These are phyloP conservation scores for Conus ventricosus DNA, from an alignment of 1,140 invertebrate species.

Conservation along the genomic window DNA sequence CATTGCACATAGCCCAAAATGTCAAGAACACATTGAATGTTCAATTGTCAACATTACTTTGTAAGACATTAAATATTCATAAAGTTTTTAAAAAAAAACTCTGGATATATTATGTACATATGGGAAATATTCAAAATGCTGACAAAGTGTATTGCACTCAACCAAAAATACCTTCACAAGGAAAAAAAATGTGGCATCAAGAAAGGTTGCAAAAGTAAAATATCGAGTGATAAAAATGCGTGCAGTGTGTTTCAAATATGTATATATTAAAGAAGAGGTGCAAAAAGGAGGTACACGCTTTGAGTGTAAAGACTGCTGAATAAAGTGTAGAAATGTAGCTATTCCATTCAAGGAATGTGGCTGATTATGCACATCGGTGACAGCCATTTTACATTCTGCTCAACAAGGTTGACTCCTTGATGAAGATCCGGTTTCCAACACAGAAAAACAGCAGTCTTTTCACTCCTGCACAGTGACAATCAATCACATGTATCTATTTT, in stretches of 20 bases:
- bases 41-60: not conserved
- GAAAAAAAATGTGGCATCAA: not conserved
- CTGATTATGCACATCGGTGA: too few relatives aligned
- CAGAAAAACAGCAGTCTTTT: not conserved
- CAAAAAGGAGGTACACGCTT: too few relatives aligned
- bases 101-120: not conserved
- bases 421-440: too few relatives aligned
- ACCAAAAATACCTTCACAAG: not conserved
- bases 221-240: not conserved
- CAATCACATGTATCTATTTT: too few relatives aligned
- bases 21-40: not conserved
- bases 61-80: not conserved
- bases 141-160: not conserved
- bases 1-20: slow-evolving; percentile 1
- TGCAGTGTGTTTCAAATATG: too few relatives aligned
- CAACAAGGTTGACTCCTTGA: too few relatives aligned
- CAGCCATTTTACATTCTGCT: too few relatives aligned
- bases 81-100: not conserved
- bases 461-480: not conserved
- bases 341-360: too few relatives aligned
- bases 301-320: too few relatives aligned
- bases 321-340: too few relatives aligned
- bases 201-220: not conserved
- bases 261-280: too few relatives aligned
- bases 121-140: not conserved